Evolutionary conservation across 1,140 invertebrate species (phyloP).

Genomic region (roundworm (Caenorhabditis elegans)): WBcel235 BX284603.4:8833501-8834000

Average conservation of each 20-base stretch:
- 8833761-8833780: not conserved
- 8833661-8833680: conserved; percentile 56
- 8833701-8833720: not conserved
- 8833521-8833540: conserved; percentile 56
- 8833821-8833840: not conserved
- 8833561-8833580: conserved; percentile 56
- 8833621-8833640: conserved; percentile 57
- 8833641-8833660: conserved; percentile 54
- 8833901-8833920: conserved; percentile 55
- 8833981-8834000: conserved; percentile 57
- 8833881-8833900: conserved; percentile 58
- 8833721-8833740: conserved; percentile 21
- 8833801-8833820: conserved; percentile 37
- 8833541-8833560: conserved; percentile 52
- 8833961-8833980: conserved; percentile 55
- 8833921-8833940: conserved; percentile 57
- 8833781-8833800: not conserved
- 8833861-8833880: conserved; percentile 53
- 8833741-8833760: conserved; percentile 14
- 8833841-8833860: conserved; percentile 26
- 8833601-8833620: conserved; percentile 55
- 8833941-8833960: conserved; percentile 63
- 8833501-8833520: conserved; percentile 53
- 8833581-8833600: conserved; percentile 58
- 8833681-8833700: conserved; percentile 36